Evolutionary conservation across 2,888 invertebrate species (phyloP).

Genomic region (Patella depressa): DNA sequence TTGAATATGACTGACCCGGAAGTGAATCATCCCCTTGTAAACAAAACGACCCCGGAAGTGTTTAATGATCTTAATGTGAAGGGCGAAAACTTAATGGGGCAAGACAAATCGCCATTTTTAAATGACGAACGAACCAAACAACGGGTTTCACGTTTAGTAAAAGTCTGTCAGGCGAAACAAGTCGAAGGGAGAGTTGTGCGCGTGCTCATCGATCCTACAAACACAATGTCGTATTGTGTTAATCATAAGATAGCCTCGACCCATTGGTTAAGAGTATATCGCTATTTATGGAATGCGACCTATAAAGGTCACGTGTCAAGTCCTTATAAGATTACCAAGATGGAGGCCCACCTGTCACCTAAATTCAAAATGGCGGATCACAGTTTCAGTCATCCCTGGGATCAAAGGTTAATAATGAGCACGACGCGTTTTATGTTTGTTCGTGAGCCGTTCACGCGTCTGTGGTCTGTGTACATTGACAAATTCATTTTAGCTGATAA

Average conservation of each 20-base stretch:
- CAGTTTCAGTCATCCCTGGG: neutral
- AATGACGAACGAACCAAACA: neutral
- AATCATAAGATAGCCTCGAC: constrained; percentile 33
- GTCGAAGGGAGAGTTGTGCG: neutral
- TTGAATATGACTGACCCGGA: too few species aligned
- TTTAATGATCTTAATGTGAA: too few species aligned
- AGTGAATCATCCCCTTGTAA: too few species aligned
- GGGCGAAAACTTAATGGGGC: too few species aligned
- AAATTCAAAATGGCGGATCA: constrained; percentile 15
- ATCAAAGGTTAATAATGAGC: constrained; percentile 5
- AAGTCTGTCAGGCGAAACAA: neutral
- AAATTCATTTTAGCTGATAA: constrained; percentile 42
- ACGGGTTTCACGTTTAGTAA: neutral
- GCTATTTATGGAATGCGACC: constrained; percentile 30
- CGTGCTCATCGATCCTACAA: neutral
- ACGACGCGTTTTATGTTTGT: constrained; percentile 41
- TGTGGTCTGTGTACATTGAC: constrained; percentile 47
- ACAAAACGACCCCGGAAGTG: too few species aligned
- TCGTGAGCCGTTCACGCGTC: constrained; percentile 39
- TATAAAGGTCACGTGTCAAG: constrained; percentile 15
- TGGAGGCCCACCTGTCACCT: constrained; percentile 23
- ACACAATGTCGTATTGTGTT: constrained; percentile 24
- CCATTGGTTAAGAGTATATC: constrained; percentile 29
- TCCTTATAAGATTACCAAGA: constrained; percentile 27
- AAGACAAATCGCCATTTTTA: neutral